Percentiles rank a stretch among this genome's conserved stretches.
Conservation (phyloP, 1,140 invertebrate species). For the Drosophila sp. region DNA sequence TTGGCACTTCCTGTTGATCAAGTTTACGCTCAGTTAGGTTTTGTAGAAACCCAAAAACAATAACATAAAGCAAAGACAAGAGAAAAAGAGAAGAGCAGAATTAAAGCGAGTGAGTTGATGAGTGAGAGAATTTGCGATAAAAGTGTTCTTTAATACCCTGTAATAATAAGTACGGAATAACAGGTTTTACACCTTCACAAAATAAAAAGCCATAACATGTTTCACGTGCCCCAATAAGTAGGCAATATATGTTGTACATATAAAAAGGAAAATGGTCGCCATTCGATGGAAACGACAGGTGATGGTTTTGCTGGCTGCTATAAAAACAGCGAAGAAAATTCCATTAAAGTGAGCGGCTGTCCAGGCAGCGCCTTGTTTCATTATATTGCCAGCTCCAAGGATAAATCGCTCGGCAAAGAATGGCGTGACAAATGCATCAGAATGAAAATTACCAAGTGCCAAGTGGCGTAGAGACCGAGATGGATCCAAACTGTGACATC, state of each 20-base stretch:
- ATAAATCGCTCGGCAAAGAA: constrained; percentile 73
- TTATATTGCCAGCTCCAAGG: constrained; percentile 62
- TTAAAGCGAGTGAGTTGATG: neutral
- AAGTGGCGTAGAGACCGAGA: constrained; percentile 15
- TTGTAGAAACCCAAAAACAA: too few relatives aligned
- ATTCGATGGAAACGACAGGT: neutral
- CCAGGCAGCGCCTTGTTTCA: constrained; percentile 62
- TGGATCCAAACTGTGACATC: constrained; percentile 14
- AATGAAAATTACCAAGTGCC: constrained; percentile 79
- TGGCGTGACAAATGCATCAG: constrained; percentile 78
- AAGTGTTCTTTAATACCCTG: constrained; percentile 6
- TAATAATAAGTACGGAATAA: neutral
- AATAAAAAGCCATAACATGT: constrained; percentile 26
- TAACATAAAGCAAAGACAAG: too few relatives aligned
- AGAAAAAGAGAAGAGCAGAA: too few relatives aligned
- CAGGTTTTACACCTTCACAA: neutral
- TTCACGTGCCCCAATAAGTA: constrained; percentile 51
- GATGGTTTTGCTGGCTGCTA: constrained; percentile 12
- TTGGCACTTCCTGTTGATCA: too few relatives aligned
- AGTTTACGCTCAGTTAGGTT: too few relatives aligned
- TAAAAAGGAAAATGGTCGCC: constrained; percentile 12
- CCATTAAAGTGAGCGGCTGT: constrained; percentile 68
- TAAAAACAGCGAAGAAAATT: constrained; percentile 45
- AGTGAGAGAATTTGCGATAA: neutral
- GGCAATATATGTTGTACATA: constrained; percentile 47